phyloP scores from a whole-genome alignment of 2,888 invertebrate genomes.

The Apodemia duryi region DNA sequence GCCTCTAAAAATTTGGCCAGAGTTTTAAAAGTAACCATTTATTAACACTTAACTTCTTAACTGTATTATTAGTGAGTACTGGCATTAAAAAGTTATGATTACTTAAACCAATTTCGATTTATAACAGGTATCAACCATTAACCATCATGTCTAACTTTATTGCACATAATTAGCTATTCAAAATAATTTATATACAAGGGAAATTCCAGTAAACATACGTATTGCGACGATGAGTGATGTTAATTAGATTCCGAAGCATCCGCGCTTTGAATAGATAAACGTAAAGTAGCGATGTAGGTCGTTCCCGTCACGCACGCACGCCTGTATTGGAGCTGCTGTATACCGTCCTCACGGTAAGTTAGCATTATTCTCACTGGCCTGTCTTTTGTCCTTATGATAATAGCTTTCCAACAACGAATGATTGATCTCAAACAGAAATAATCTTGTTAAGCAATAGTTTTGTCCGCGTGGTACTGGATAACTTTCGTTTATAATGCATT shows the following conservation, averaged over 20 bases:
- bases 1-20: no score
- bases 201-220: slow-evolving; percentile 29
- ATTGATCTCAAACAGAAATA: slow-evolving; percentile 14
- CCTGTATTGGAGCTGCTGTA: slow-evolving; percentile 35
- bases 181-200: slow-evolving; percentile 24
- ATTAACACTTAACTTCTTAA: no score
- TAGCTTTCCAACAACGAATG: slow-evolving; percentile 26
- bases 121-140: background rate
- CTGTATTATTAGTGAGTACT: background rate
- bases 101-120: background rate
- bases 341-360: slow-evolving; percentile 39
- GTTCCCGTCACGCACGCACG: slow-evolving; percentile 52
- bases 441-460: slow-evolving; percentile 16
- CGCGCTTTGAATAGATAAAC: slow-evolving; percentile 53
- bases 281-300: slow-evolving; percentile 49
- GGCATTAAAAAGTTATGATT: background rate
- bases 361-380: slow-evolving; percentile 42
- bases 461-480: slow-evolving; percentile 5
- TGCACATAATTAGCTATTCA: slow-evolving; percentile 10
- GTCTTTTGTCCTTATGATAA: slow-evolving; percentile 31
- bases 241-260: slow-evolving; percentile 57
- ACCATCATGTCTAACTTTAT: background rate
- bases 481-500: no score
- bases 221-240: slow-evolving; percentile 48
- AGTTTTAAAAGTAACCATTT: no score